These are phyloP conservation scores for Neogale vison DNA, from an alignment of 2,113 vertebrate genomes.

Conservation along the genomic window DNA sequence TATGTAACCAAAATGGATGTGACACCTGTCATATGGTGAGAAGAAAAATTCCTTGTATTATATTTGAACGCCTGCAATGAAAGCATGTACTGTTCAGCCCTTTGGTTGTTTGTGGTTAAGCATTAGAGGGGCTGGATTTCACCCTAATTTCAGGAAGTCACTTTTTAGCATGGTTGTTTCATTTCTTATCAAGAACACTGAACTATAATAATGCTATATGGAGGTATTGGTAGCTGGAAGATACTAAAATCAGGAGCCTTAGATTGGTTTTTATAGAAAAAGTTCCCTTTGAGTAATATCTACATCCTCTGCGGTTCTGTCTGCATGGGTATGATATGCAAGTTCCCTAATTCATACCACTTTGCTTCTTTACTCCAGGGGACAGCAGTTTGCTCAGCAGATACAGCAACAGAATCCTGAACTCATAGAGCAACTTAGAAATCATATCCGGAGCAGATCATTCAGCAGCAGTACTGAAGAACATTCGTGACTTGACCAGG, in stretches of 20 bases:
- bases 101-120: neutral
- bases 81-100: neutral
- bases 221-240: neutral
- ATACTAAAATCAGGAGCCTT: neutral
- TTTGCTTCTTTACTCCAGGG: constrained; percentile 85
- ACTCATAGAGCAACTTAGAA: constrained; percentile 97
- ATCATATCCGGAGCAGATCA: constrained; percentile 96
- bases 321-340: neutral
- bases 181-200: neutral
- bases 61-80: neutral
- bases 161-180: neutral
- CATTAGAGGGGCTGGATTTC: neutral
- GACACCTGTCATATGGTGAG: neutral
- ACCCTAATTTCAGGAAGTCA: neutral
- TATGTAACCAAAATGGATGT: neutral
- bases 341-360: neutral
- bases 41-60: neutral
- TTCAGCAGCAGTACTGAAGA: constrained; percentile 97
- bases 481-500: constrained; percentile 90
- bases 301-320: neutral
- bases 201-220: neutral
- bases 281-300: neutral
- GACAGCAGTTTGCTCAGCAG: constrained; percentile 99
- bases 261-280: constrained; percentile 1
- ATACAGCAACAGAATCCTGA: constrained; percentile 99